A percentile compares a stretch with the other conserved stretches of the same genome.
phyloP scores from a whole-genome alignment of 2,797 vertebrate genomes.

The Enteromius mattozi region DNA sequence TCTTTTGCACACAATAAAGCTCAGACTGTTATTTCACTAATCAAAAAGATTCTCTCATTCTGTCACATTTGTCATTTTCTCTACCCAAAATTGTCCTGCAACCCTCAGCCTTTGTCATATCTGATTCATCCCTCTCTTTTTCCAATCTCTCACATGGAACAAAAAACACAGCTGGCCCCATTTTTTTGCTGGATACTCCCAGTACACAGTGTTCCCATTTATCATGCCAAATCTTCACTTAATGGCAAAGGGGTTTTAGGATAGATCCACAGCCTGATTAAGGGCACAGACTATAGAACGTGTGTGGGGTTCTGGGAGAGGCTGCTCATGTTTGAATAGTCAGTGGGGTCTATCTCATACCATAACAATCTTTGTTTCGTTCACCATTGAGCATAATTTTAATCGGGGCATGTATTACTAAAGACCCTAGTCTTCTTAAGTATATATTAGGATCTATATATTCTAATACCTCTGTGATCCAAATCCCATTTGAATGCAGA shows the following conservation, averaged over 20 bases:
- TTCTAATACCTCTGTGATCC: background rate
- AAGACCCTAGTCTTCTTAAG: slow-evolving; percentile 18
- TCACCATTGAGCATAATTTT: slow-evolving; percentile 20
- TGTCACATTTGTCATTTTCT: background rate
- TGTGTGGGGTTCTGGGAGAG: slow-evolving; percentile 44
- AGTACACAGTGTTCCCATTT: slow-evolving; percentile 47
- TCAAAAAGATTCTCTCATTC: background rate
- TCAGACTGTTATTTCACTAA: slow-evolving; percentile 1
- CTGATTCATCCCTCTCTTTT: background rate
- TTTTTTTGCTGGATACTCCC: slow-evolving; percentile 7
- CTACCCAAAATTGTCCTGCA: background rate
- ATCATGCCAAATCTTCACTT: slow-evolving; percentile 54
- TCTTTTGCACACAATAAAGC: background rate
- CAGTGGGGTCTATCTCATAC: slow-evolving; percentile 3
- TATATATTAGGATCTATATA: slow-evolving; percentile 19
- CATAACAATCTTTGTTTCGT: slow-evolving; percentile 3
- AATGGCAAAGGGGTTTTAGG: slow-evolving; percentile 50
- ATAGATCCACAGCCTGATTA: slow-evolving; percentile 49
- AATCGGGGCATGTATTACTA: slow-evolving; percentile 16
- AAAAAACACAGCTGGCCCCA: slow-evolving; percentile 42
- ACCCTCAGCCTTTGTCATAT: slow-evolving; percentile 9
- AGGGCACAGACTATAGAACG: slow-evolving; percentile 30
- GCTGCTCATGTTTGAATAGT: slow-evolving; percentile 46
- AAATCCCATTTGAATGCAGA: slow-evolving; percentile 2
- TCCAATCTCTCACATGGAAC: slow-evolving; percentile 22